Percentiles rank a stretch among this genome's conserved stretches.
Conservation (phyloP, 23 tunicate species). For the Ascidia mentula region DNA sequence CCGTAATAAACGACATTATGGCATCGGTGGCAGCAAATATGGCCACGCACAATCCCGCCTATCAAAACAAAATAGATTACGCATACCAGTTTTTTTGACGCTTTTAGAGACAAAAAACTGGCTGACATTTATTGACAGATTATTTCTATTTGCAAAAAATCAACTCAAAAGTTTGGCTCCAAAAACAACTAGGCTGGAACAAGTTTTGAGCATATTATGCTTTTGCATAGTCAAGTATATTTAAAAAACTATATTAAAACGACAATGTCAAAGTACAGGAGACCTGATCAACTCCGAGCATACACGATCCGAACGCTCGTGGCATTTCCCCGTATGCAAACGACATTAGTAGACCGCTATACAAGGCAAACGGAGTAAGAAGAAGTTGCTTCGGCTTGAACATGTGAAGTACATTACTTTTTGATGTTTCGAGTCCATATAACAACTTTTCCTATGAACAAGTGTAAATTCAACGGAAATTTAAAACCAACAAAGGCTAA, state of each 20-base stretch:
- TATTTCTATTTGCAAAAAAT: too few relatives aligned
- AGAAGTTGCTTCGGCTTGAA: slow-evolving; percentile 54
- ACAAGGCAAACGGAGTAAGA: slow-evolving; percentile 40
- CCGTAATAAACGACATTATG: slow-evolving; percentile 21
- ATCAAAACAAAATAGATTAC: not conserved
- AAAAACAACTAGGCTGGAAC: too few relatives aligned
- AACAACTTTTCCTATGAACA: not conserved
- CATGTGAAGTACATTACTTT: slow-evolving; percentile 31
- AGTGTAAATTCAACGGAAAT: not conserved
- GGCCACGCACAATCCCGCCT: slow-evolving; percentile 52
- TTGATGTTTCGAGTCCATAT: not conserved
- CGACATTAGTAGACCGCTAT: slow-evolving; percentile 49
- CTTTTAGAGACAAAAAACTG: too few relatives aligned
- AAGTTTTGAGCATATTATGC: not conserved
- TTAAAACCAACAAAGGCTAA: not conserved
- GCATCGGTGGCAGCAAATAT: slow-evolving; percentile 18
- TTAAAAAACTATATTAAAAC: too few relatives aligned
- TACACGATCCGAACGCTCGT: slow-evolving; percentile 65
- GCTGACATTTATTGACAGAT: too few relatives aligned
- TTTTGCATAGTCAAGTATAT: not conserved
- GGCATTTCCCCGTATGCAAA: slow-evolving; percentile 51
- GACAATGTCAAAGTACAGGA: too few relatives aligned
- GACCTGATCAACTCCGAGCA: slow-evolving; percentile 67
- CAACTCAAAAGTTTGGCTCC: too few relatives aligned
- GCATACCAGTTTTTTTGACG: not conserved